phyloP scores from a whole-genome alignment of 2,113 vertebrate species.

The Apodemus speciosus region DNA sequence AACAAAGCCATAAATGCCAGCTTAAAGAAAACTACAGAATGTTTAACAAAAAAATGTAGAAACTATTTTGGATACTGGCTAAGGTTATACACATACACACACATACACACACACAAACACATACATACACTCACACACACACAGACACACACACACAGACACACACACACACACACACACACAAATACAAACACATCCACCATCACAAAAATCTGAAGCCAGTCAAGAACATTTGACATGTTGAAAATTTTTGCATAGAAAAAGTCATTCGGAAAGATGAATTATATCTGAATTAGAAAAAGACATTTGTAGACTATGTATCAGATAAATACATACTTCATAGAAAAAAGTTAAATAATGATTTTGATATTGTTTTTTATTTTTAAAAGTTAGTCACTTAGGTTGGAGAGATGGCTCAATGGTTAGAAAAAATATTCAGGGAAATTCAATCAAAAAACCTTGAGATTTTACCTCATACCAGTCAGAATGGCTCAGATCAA shows the following conservation, averaged over 20 bases:
- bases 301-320: not conserved
- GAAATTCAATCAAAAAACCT: no score
- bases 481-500: no score
- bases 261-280: not conserved
- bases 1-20: not conserved
- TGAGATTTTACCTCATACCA: no score
- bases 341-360: not conserved
- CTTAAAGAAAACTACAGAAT: not conserved
- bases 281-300: not conserved
- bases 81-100: no score
- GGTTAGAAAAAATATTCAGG: not conserved
- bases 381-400: not conserved
- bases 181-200: no score
- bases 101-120: no score
- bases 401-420: not conserved
- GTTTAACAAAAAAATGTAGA: not conserved
- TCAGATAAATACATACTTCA: not conserved
- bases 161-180: no score
- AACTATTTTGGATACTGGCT: not conserved
- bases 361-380: not conserved
- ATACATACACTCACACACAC: no score
- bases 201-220: not conserved
- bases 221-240: not conserved
- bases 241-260: not conserved
- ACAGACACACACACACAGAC: no score